Base-by-base conservation (phyloP, 2,113 vertebrate species). In the Galemys pyrenaicus region DNA sequence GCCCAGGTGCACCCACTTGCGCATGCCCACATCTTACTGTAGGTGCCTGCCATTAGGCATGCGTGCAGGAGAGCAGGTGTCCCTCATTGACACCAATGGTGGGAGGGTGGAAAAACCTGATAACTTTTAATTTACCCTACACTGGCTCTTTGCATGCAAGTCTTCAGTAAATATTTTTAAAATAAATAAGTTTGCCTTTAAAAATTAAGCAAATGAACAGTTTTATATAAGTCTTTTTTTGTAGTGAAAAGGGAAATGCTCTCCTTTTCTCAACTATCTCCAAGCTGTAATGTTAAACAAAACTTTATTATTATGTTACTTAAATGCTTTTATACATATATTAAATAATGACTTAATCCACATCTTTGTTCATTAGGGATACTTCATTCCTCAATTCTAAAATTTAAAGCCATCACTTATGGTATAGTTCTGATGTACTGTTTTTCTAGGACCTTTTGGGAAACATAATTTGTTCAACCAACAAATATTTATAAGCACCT, bases 401-500 rank as follows among this genome's bases (percentile, higher is more conserved):
- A 87, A 80, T 74, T 83, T 92, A 94, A 89, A 95, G 35, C 7
- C 16, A 70, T n/a, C 11, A 75, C 17, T 91, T 86, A 70, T 39
- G 74, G 19, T 81, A n/a, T 54, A 73, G 2, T 86, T 92, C 12
- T 82, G 51, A 39, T 32, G 67, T 92, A 26, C 88, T 86, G 3
- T 71, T 91, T 92, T 83, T 73, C 77, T 30, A 87, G 37, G 20
- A 51, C 71, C 44, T 92, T 64, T 41, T 10, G 24, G 32, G 28
- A 89, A 71, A 92, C 37, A 78, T 67, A 9, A 79, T 74, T 94
- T 1, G 91, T 13, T 81, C 35, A 65, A 75, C 56, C 39, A 95
- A 91, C 9, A 90, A 83, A 64, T 83, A 89, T 60, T 96, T 92
- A 87, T 82, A 32, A 93, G 51, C 24, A 62, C 28, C 26, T 64